Evolutionary conservation across 2,797 vertebrate genomes (phyloP).

Genomic region (Xiphophorus birchmanni): DNA sequence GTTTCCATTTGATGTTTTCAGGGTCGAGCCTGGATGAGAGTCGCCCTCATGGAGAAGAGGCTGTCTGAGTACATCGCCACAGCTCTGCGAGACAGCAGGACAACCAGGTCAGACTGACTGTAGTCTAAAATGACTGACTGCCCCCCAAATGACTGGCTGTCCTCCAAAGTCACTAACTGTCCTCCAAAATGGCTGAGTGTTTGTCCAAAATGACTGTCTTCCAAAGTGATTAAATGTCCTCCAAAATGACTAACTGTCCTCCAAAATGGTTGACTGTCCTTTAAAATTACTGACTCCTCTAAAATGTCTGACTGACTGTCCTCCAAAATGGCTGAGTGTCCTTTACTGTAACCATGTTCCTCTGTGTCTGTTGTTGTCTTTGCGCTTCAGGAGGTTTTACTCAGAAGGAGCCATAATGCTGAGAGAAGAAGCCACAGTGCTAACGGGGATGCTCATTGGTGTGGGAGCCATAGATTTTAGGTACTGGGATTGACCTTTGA

Average conservation of each 20-base stretch:
- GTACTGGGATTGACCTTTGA: conserved; percentile 62
- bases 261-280: too few species aligned
- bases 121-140: not conserved
- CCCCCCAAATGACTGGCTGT: too few species aligned
- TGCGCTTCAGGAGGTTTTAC: conserved; percentile 86
- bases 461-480: conserved; percentile 97
- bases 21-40: conserved; percentile 95
- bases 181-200: too few species aligned
- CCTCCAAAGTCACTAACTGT: too few species aligned
- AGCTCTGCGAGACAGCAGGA: conserved; percentile 90
- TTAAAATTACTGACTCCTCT: too few species aligned
- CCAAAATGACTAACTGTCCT: not conserved
- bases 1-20: conserved; percentile 49
- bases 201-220: too few species aligned
- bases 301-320: too few species aligned
- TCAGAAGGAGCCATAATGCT: conserved; percentile 94
- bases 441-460: conserved; percentile 95
- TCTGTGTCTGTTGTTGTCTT: conserved; percentile 7
- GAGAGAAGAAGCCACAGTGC: conserved; percentile 91
- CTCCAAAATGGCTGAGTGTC: too few species aligned
- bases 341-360: not conserved
- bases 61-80: conserved; percentile 95
- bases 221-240: too few species aligned
- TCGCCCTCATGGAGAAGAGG: conserved; percentile 97
- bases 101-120: conserved; percentile 84